Percentiles rank a stretch among this genome's conserved stretches.
These are phyloP conservation scores for Drosophila nikananu DNA, from an alignment of 1,140 invertebrate genomes.

Conservation along the genomic window DNA sequence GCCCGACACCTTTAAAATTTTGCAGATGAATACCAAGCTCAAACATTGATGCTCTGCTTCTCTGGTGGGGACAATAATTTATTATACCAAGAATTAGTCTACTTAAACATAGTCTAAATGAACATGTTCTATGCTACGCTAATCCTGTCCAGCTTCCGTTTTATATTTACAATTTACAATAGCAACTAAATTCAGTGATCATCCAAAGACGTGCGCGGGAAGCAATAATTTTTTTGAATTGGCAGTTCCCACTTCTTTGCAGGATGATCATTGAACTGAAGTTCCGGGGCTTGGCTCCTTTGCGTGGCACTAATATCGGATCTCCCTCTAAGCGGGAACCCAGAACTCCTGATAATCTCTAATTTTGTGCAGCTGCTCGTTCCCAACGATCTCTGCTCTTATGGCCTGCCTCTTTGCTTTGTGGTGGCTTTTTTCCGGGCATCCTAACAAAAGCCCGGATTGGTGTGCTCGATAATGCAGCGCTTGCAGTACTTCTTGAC, in stretches of 20 bases:
- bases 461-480: slow-evolving; percentile 97
- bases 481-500: slow-evolving; percentile 96
- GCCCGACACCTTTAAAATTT: slow-evolving; percentile 23
- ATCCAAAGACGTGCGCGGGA: background rate
- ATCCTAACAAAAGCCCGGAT: slow-evolving; percentile 93
- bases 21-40: background rate
- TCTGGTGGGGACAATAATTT: slow-evolving; percentile 68
- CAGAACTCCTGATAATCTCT: slow-evolving; percentile 11
- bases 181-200: slow-evolving; percentile 42
- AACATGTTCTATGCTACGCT: slow-evolving; percentile 62
- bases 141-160: slow-evolving; percentile 48
- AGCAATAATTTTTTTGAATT: background rate
- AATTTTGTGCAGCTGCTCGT: slow-evolving; percentile 31
- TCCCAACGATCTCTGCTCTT: slow-evolving; percentile 69
- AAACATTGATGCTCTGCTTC: background rate
- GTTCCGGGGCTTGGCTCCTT: slow-evolving; percentile 15
- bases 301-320: slow-evolving; percentile 25
- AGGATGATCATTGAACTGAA: slow-evolving; percentile 27
- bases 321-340: slow-evolving; percentile 6
- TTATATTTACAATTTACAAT: slow-evolving; percentile 61
- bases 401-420: slow-evolving; percentile 81
- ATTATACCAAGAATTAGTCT: slow-evolving; percentile 78
- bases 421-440: slow-evolving; percentile 11
- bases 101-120: slow-evolving; percentile 57
- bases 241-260: background rate